Conservation (phyloP, 1,140 invertebrate species). For the Triops longicaudatus region DNA sequence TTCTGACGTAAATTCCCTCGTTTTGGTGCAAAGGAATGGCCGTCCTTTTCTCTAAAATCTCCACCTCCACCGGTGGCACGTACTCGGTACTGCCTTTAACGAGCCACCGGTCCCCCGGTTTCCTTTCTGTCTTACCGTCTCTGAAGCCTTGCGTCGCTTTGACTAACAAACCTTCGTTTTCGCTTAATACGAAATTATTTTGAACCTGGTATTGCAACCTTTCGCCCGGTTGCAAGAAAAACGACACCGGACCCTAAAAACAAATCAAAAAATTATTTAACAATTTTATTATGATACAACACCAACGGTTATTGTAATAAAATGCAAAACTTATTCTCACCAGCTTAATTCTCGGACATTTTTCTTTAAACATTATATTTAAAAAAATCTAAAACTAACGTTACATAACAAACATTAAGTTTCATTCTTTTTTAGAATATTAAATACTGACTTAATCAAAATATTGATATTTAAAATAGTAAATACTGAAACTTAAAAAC, state of each 20-base stretch:
- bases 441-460: too few species aligned
- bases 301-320: too few species aligned
- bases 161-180: neutral
- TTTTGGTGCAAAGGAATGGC: constrained; percentile 48
- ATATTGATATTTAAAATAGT: too few species aligned
- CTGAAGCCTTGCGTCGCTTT: neutral
- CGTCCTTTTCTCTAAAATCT: constrained; percentile 42
- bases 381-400: too few species aligned
- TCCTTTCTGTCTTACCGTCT: constrained; percentile 31
- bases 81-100: constrained; percentile 47
- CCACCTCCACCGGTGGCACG: constrained; percentile 47
- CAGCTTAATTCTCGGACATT: too few species aligned
- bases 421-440: neutral
- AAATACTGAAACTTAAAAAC: too few species aligned
- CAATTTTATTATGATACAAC: constrained; percentile 29
- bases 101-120: constrained; percentile 48
- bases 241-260: neutral
- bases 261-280: neutral
- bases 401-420: too few species aligned
- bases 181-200: neutral
- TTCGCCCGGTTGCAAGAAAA: neutral
- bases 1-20: constrained; percentile 48
- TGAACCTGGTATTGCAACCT: neutral
- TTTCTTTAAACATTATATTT: too few species aligned
- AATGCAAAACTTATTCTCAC: too few species aligned